A percentile compares a stretch with the other conserved stretches of the same genome.
phyloP scores from a whole-genome alignment of 2,888 invertebrate genomes.

The Conistra vaccinii region DNA sequence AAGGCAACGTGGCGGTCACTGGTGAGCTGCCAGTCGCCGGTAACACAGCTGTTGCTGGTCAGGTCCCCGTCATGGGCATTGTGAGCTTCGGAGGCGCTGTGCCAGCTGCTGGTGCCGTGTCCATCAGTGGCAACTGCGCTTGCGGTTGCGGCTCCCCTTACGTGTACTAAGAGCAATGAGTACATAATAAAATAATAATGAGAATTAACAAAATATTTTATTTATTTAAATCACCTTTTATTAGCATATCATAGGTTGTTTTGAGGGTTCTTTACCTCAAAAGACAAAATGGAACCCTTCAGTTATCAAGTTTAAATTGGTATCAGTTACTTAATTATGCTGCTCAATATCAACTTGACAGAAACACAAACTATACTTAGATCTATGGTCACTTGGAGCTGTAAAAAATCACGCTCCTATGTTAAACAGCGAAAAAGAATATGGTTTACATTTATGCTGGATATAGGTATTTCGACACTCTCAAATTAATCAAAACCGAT shows the following conservation, averaged over 20 bases:
- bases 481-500: too few relatives aligned
- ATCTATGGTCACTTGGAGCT: neutral
- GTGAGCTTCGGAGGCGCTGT: slow-evolving; percentile 76
- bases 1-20: slow-evolving; percentile 70
- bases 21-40: slow-evolving; percentile 76
- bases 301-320: neutral
- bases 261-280: neutral
- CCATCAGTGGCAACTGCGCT: slow-evolving; percentile 75
- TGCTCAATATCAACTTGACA: neutral
- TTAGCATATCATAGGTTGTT: neutral
- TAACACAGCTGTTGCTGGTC: slow-evolving; percentile 70
- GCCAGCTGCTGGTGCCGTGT: slow-evolving; percentile 74
- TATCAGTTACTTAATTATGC: too few relatives aligned
- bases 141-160: slow-evolving; percentile 56
- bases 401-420: neutral
- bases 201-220: neutral
- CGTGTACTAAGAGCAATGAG: slow-evolving; percentile 11
- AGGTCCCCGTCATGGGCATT: slow-evolving; percentile 74
- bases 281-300: neutral
- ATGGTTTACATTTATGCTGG: too few relatives aligned
- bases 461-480: too few relatives aligned
- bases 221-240: neutral
- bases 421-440: too few relatives aligned
- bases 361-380: neutral
- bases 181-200: neutral